Base-by-base conservation (phyloP, 2,888 invertebrate species). In the Papilio gigon region DNA sequence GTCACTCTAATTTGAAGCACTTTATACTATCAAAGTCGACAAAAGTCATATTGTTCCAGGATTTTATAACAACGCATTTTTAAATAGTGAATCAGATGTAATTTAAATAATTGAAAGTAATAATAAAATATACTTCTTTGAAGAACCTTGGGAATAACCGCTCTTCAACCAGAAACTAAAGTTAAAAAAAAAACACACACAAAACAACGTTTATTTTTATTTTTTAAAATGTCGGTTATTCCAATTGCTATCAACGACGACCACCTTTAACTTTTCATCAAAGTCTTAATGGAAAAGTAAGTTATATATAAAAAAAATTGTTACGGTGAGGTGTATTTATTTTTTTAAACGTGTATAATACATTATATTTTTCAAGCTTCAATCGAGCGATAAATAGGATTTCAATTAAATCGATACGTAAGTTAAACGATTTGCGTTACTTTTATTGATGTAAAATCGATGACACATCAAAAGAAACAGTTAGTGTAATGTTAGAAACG, bases 111-210 rank as follows among this genome's bases (percentile, higher is more conserved):
- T 42, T 42, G 6, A n/a, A 42, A 14, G 14, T 1, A 50, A 14
- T 0, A 50, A 14, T 14, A 50, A 14, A 25, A 25, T 27, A 14
- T 12, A 1, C 1, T 14, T 27, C 5, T 37, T 50, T 25, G 11
- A 50, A 50, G 25, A 22, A 25, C 50, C 50, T 50, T 50, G 50
- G 25, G 50, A 12, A 50, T 50, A 50, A 50, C 22, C 50, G 50
- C 25, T 50, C 50, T 50, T 25, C 5, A 50, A 50, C 50, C 50
- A 14, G 25, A 25, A 50, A 14, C 12, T 27, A 14, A 4, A 50
- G 4, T n/a, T n/a, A n/a, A n/a, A n/a, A n/a, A n/a, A n/a, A n/a
- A n/a, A n/a, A n/a, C n/a, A n/a, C n/a, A n/a, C n/a, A n/a, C n/a
- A n/a, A n/a, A n/a, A n/a, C n/a, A n/a, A n/a, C n/a, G n/a, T n/a